Base-by-base conservation (phyloP, 2,888 invertebrate genomes). In the Ormia ochracea region DNA sequence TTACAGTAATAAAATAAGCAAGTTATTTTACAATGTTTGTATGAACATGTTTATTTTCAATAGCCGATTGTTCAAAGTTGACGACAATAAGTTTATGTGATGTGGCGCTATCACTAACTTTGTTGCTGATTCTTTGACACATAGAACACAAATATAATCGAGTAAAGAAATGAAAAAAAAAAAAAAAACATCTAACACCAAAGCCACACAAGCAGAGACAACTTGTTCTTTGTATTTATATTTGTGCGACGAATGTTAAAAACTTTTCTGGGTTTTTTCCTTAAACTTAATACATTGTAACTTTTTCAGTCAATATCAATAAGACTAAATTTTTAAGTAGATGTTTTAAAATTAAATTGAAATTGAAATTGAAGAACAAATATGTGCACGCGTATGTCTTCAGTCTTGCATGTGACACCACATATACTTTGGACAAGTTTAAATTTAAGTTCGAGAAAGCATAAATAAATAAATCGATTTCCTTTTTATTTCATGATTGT, bases 101-200 rank as follows among this genome's bases (percentile, higher is more conserved):
- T 63, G 68, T 59, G 63, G 77, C 73, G 81, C 82, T 85, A 86
- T 78, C 78, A 84, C 82, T 80, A 79, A 63, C 78, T 74, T 72
- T 81, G 81, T 82, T 82, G 81, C 75, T 75, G 81, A 81, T 82
- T 81, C 74, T 79, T 82, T 82, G 82, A 81, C 82, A 82, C 81
- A 81, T 79, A 79, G 72, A 79, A 82, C 78, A 78, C 74, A 81
- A 79, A 73, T 81, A 79, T 78, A 75, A 76, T 70, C 45, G 52
- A 36, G 31, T 52, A 28, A 41, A 59, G 19, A 33, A 54, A 48
- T 21, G 7, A 19, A 36, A 38, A 5, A 41, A 56, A 54, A 56
- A 7, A 48, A 54, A 50, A 70, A 74, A 69, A 69, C 28, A 73
- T 28, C 43, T 36, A 38, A n/a, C 7, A 38, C 12, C 10, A n/a